A percentile compares a stretch with the other conserved stretches of the same genome.
Conservation (phyloP, 1,140 invertebrate species). For the Homarus americanus region DNA sequence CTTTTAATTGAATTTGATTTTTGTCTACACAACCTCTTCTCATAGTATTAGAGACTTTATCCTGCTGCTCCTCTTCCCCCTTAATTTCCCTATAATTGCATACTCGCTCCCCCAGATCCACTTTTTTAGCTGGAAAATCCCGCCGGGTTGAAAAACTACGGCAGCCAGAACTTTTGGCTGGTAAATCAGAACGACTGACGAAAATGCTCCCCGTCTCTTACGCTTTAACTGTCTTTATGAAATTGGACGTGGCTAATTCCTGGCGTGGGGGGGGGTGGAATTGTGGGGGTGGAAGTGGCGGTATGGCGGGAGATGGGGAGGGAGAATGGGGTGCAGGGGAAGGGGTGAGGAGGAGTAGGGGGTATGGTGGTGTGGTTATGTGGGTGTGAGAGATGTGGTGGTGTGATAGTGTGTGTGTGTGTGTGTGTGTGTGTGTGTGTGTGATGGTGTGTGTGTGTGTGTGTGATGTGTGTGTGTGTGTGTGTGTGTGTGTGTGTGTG, state of each 20-base stretch:
- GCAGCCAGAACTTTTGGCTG: not conserved
- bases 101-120: constrained; percentile 44
- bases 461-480: constrained; percentile 11
- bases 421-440: constrained; percentile 25
- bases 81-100: constrained; percentile 72
- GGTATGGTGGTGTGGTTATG: too few species aligned
- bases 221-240: not conserved
- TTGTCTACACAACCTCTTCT: constrained; percentile 59
- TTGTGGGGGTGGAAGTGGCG: too few species aligned
- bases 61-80: constrained; percentile 13
- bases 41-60: constrained; percentile 64
- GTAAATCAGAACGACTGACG: constrained; percentile 5
- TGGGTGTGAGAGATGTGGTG: too few species aligned
- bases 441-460: constrained; percentile 3
- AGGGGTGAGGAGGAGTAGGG: too few species aligned
- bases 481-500: constrained; percentile 22
- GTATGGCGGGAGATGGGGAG: too few species aligned
- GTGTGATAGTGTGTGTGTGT: constrained; percentile 1
- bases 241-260: too few species aligned
- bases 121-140: constrained; percentile 17
- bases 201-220: not conserved
- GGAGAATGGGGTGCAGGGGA: too few species aligned
- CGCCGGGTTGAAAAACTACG: too few species aligned
- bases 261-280: too few species aligned
- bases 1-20: constrained; percentile 72